Conservation (phyloP, 2,888 invertebrate species). For the Meandrusa payeni region DNA sequence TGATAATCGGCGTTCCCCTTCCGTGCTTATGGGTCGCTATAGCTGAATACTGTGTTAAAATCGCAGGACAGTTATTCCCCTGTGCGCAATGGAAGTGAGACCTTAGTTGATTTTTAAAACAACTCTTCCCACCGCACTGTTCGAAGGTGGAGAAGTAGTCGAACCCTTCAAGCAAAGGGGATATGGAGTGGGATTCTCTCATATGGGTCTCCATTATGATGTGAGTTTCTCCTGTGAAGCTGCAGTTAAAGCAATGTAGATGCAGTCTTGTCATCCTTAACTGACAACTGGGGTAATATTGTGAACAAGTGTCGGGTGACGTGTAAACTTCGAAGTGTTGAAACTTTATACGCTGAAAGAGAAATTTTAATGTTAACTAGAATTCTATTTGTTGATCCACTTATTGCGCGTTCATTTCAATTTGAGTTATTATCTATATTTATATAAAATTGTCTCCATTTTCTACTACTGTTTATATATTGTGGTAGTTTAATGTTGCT, state of each 20-base stretch:
- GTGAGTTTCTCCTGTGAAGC: constrained; percentile 90
- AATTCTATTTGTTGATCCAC: too few relatives aligned
- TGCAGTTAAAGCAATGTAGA: constrained; percentile 94
- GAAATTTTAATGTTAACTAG: too few relatives aligned
- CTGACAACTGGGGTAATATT: constrained; percentile 87
- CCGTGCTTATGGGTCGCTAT: constrained; percentile 76
- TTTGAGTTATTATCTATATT: too few relatives aligned
- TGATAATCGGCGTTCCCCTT: constrained; percentile 66
- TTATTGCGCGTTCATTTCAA: too few relatives aligned
- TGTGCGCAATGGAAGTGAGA: constrained; percentile 75
- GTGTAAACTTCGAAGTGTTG: constrained; percentile 83
- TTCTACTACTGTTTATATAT: too few relatives aligned
- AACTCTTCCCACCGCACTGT: constrained; percentile 73
- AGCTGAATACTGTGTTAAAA: constrained; percentile 73
- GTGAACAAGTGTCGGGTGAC: constrained; percentile 82
- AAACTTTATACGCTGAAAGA: constrained; percentile 75
- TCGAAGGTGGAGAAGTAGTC: constrained; percentile 86
- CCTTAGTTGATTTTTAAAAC: constrained; percentile 70
- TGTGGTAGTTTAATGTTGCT: too few relatives aligned
- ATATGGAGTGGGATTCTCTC: constrained; percentile 91
- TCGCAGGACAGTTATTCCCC: constrained; percentile 71
- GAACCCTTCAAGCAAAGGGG: constrained; percentile 91
- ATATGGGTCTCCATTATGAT: constrained; percentile 90
- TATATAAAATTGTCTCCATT: too few relatives aligned
- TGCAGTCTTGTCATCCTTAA: constrained; percentile 85